Conservation (phyloP, 2,113 vertebrate species). For the Abramis brama region DNA sequence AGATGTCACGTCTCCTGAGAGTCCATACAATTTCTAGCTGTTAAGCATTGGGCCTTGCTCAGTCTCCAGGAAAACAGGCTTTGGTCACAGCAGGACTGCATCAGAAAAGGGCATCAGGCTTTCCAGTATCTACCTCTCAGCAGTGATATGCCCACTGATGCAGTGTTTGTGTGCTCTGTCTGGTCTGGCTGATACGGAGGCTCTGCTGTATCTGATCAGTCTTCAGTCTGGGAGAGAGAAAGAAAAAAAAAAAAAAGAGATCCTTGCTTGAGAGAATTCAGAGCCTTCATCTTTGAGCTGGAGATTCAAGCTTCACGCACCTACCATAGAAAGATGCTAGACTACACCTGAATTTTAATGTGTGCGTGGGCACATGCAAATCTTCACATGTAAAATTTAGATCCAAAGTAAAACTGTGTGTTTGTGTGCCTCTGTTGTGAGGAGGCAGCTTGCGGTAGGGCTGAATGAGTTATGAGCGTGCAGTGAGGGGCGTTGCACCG, state of each 20-base stretch:
- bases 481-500: constrained; percentile 68
- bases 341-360: constrained; percentile 15
- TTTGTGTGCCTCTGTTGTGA: constrained; percentile 29
- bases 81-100: constrained; percentile 26
- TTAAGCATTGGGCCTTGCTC: constrained; percentile 5
- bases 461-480: constrained; percentile 72
- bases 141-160: constrained; percentile 32
- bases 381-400: constrained; percentile 25
- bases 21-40: constrained; percentile 14
- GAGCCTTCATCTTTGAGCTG: not conserved
- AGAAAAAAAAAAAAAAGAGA: no score
- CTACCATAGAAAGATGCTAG: not conserved
- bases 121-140: constrained; percentile 36
- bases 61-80: constrained; percentile 7
- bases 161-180: constrained; percentile 32
- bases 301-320: constrained; percentile 1
- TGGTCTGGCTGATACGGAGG: constrained; percentile 37
- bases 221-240: constrained; percentile 6
- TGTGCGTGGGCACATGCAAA: not conserved
- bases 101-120: constrained; percentile 23
- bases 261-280: constrained; percentile 17
- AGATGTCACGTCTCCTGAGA: not conserved
- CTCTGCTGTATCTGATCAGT: constrained; percentile 35
- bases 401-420: constrained; percentile 48
- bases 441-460: constrained; percentile 45